Evolutionary conservation across 2,797 vertebrate species (phyloP), one percentile per base, ranked within the genome.

Genomic region (Menidia menidia): DNA sequence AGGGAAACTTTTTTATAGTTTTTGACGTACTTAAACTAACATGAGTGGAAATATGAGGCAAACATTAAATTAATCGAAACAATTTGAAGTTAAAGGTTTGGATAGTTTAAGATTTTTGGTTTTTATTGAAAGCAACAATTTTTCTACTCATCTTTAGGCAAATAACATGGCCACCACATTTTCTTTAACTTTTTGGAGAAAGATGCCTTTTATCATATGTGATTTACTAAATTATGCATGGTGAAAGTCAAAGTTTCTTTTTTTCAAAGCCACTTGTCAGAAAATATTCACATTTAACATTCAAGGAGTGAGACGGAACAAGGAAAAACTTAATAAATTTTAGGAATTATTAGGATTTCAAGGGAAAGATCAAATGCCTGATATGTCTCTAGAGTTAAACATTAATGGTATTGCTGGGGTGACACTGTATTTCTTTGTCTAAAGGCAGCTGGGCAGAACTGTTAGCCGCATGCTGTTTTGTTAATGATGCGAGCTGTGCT

Each of bases 121-220:
- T n/a, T 4, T 4, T 45, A 6, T 16, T 47, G 4, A 47, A 47
- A 8, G 15, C 44, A 5, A n/a, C 4, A 8, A 2, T 47, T 47
- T 47, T 47, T n/a, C n/a, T 6, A 47, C n/a, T n/a, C 44, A 47
- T 15, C 16, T n/a, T 47, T 47, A 16, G 5, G 44, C 9, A n/a
- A 7, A n/a, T 1, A 47, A 47, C 15, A 6, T n/a, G 16, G 4
- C 5, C 3, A 13, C 11, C 14, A 13, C 16, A 47, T n/a, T 47
- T 47, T 47, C 6, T 45, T 14, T 45, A 3, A 45, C 2, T 13
- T 45, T 16, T 16, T 45, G 43, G n/a, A 16, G 45, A 9, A 51
- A 73, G 53, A 58, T 32, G 35, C 58, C 42, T 45, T 71, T 19
- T 33, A 62, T 68, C 59, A 75, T 80, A 77, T 58, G 65, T 72